Conservation (phyloP, 2,797 vertebrate species). For the Holocentrus rufus region DNA sequence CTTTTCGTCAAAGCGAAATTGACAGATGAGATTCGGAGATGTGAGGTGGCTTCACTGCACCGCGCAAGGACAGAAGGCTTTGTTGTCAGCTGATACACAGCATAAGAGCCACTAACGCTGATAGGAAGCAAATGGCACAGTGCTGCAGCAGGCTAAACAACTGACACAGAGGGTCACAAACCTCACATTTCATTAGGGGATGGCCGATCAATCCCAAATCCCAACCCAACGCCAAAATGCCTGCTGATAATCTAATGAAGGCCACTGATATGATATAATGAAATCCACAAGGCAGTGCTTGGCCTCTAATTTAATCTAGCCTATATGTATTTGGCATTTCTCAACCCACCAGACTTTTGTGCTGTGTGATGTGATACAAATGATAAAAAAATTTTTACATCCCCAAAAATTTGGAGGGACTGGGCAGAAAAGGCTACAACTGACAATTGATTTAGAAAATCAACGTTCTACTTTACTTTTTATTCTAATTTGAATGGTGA, state of each 20-base stretch:
- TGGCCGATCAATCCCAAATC: constrained; percentile 50
- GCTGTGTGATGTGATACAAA: not conserved
- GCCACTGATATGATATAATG: constrained; percentile 59
- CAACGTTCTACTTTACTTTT: not conserved
- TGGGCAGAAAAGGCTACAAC: not conserved
- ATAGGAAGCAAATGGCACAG: constrained; percentile 40
- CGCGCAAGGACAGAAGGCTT: constrained; percentile 8
- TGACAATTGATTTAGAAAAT: not conserved
- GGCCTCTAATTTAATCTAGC: constrained; percentile 46
- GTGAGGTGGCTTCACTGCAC: not conserved
- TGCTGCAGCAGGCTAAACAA: constrained; percentile 14
- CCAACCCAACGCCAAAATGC: constrained; percentile 34
- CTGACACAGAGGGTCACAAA: constrained; percentile 56
- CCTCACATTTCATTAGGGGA: constrained; percentile 59
- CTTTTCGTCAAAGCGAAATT: not conserved
- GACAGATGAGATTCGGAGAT: constrained; percentile 1
- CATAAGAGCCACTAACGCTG: constrained; percentile 32
- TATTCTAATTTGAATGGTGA: not conserved
- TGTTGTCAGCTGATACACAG: constrained; percentile 27
- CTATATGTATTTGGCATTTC: constrained; percentile 45
- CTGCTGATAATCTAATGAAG: constrained; percentile 58
- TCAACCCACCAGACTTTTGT: constrained; percentile 10
- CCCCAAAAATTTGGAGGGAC: not conserved
- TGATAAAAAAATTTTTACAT: too few relatives aligned
- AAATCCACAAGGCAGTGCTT: constrained; percentile 50